A percentile compares a stretch with the other conserved stretches of the same genome.
phyloP scores from a whole-genome alignment of 53 echinoderm and acorn worm species.

The Hippasteria phrygiana region DNA sequence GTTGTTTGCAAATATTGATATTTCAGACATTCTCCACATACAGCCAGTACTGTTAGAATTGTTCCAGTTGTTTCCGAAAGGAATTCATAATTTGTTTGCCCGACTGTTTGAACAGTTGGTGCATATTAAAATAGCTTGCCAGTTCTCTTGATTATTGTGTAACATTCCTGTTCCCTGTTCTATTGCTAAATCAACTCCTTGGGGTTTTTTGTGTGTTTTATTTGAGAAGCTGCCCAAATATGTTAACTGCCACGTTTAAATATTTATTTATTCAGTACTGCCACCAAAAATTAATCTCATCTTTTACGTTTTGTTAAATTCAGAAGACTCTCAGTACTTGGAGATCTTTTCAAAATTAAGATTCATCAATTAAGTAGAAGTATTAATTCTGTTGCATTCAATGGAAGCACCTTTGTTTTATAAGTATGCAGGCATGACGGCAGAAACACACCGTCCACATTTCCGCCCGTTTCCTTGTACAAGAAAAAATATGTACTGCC shows the following conservation, averaged over 20 bases:
- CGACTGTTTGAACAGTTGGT: no score
- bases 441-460: neutral
- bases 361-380: neutral
- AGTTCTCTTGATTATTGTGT: neutral
- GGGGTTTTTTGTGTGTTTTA: neutral
- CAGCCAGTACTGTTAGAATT: slow-evolving; percentile 7
- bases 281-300: neutral
- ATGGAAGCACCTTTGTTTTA: neutral
- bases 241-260: no score
- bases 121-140: neutral
- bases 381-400: neutral
- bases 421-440: neutral
- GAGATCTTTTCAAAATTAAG: neutral
- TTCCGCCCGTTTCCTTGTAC: neutral
- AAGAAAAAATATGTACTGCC: neutral
- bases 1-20: neutral
- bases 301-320: neutral
- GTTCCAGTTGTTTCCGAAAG: neutral
- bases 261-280: neutral
- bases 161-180: no score
- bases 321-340: neutral
- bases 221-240: neutral
- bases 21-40: neutral
- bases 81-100: neutral
- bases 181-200: no score